These are phyloP conservation scores for Trematomus bernacchii DNA, from an alignment of 2,797 vertebrate genomes.

Conservation along the genomic window DNA sequence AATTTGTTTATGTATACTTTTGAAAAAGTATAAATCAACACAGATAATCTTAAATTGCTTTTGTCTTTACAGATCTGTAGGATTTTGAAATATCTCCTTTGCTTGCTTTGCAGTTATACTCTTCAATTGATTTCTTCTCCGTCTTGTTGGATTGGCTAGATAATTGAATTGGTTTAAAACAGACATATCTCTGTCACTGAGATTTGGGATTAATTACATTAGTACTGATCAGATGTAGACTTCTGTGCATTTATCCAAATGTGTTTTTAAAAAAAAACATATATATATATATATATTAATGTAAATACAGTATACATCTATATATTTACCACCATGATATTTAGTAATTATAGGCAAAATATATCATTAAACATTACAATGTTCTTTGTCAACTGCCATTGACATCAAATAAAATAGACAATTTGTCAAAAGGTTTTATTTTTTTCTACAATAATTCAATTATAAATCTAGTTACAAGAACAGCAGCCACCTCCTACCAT, in stretches of 20 bases:
- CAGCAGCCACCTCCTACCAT: not conserved
- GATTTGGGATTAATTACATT: conserved; percentile 63
- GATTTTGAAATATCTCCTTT: conserved; percentile 51
- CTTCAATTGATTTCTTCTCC: conserved; percentile 56
- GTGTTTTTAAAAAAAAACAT: not conserved
- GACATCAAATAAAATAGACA: not conserved
- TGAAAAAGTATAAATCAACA: conserved; percentile 24
- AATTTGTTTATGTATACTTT: conserved; percentile 43
- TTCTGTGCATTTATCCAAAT: not conserved
- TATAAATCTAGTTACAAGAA: too few species aligned
- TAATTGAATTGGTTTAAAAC: conserved; percentile 76
- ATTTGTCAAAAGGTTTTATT: not conserved
- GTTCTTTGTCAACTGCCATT: not conserved
- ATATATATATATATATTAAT: too few species aligned
- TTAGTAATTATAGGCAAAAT: not conserved
- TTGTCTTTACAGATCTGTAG: conserved; percentile 45
- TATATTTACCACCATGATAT: not conserved
- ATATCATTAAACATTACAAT: not conserved
- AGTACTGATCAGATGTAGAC: not conserved
- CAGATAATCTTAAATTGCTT: conserved; percentile 54
- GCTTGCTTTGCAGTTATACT: conserved; percentile 37
- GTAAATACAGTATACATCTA: too few species aligned
- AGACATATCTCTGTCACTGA: conserved; percentile 57
- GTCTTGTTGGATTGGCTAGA: conserved; percentile 69
- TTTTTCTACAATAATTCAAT: not conserved